Base-by-base conservation (phyloP, 2,113 vertebrate species). In the Cynocephalus volans region DNA sequence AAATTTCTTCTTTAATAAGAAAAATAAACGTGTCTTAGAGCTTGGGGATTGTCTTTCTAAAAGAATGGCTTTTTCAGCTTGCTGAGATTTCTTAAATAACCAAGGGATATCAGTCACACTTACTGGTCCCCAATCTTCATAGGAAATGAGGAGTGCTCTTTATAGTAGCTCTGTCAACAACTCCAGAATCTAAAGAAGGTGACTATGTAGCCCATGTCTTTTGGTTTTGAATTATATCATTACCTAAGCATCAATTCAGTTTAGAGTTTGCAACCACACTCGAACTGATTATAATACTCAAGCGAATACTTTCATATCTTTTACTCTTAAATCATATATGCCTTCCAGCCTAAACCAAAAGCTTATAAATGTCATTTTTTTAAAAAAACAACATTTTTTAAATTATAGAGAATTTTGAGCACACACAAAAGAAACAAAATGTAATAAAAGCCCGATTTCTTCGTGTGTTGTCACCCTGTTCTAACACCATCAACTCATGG, bases 81-180 rank as follows among this genome's bases (percentile, higher is more conserved):
- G 31, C 52, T 15, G 58, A 95, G 28, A 26, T 81, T 93, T 93
- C 88, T 85, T 89, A 94, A 83, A 48, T 75, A 90, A 75, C 45
- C 0, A 9, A 69, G 73, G 4, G 5, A 12, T 80, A 77, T n/a
- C 8, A 11, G 15, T 33, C 62, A 28, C 3, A 65, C 8, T 73
- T 62, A 41, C 14, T 69, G 18, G n/a, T 72, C 70, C 88, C 3
- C 31, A 56, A 19, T 87, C 8, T 79, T 56, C 5, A 62, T 62
- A 73, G 48, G 9, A 92, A 75, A 77, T 23, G 28, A 73, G 4
- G 9, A n/a, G 6, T 23, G 17, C 21, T 81, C 0, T 24, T 67
- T 52, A n/a, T 9, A 2, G 48, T 58, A 52, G 1, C 36, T 62
- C 2, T 26, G 73, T 19, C n/a, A 82, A 56, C 36, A 64, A 45